These are phyloP conservation scores for Trichonephila clavata DNA, from an alignment of 1,140 invertebrate species.

Conservation along the genomic window DNA sequence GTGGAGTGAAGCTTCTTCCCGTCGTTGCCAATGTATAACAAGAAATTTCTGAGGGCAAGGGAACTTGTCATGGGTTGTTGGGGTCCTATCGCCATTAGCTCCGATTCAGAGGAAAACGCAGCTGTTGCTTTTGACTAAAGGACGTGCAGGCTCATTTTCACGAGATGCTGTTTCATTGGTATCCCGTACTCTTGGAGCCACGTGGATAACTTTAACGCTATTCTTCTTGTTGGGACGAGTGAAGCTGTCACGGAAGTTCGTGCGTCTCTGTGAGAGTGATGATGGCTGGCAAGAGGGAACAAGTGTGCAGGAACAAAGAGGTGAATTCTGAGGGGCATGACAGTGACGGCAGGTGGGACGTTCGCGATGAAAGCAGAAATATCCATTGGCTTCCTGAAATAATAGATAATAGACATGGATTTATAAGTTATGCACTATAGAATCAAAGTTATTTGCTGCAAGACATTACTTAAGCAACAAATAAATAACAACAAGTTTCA, in stretches of 20 bases:
- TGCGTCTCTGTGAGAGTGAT: neutral
- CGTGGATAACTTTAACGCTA: constrained; percentile 60
- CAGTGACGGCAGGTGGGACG: constrained; percentile 22
- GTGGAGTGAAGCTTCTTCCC: too few relatives aligned
- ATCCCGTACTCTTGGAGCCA: constrained; percentile 46
- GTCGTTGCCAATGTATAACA: too few relatives aligned
- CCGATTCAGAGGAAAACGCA: constrained; percentile 38
- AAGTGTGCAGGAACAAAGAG: neutral
- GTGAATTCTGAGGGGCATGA: neutral
- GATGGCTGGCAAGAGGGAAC: neutral
- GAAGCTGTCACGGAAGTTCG: constrained; percentile 25
- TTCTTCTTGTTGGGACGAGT: constrained; percentile 38
- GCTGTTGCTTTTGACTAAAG: constrained; percentile 55
- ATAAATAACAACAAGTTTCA: too few relatives aligned
- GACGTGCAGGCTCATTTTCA: neutral
- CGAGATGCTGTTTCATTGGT: neutral
- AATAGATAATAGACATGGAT: neutral
- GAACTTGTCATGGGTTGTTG: too few relatives aligned
- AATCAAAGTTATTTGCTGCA: too few relatives aligned
- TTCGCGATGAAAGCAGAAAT: neutral
- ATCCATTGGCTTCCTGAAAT: constrained; percentile 49
- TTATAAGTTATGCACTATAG: too few relatives aligned
- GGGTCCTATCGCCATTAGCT: neutral
- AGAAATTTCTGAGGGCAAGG: too few relatives aligned
- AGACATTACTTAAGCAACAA: too few relatives aligned